Percentiles rank a stretch among this genome's conserved stretches.
Conservation (phyloP, 37 sponge, comb jelly and placozoan species). For the Oscarella lobularis region DNA sequence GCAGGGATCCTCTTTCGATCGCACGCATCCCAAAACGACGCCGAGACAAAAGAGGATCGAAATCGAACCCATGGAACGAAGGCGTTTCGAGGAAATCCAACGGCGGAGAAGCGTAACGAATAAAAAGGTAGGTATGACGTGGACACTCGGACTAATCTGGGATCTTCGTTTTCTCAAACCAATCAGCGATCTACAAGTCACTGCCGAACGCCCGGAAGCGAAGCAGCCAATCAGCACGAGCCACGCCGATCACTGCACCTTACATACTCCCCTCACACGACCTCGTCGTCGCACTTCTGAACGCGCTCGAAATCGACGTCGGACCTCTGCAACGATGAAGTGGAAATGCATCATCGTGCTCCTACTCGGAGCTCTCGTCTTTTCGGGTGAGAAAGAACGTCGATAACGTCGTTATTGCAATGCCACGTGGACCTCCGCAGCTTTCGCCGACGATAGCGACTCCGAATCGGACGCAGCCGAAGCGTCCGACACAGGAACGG, state of each 20-base stretch:
- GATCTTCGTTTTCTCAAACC: conserved; percentile 14
- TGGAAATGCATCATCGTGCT: not conserved
- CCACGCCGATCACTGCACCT: conserved; percentile 17
- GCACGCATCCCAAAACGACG: too few relatives aligned
- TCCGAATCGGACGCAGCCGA: conserved; percentile 34
- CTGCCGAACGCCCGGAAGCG: conserved; percentile 3
- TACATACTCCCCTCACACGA: not conserved
- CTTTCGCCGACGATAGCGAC: too few relatives aligned
- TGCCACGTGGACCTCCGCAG: too few relatives aligned
- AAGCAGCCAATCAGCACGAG: conserved; percentile 52
- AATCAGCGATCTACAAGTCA: conserved; percentile 39
- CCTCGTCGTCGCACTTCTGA: not conserved
- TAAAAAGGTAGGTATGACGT: conserved; percentile 1
- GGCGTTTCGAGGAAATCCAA: not conserved
- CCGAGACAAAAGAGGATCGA: not conserved
- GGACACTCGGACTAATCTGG: too few relatives aligned
- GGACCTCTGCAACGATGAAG: not conserved
- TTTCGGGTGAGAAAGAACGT: not conserved
- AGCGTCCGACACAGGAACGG: conserved; percentile 40
- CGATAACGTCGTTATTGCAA: too few relatives aligned
- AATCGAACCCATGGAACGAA: not conserved
- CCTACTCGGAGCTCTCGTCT: not conserved
- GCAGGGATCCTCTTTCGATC: conserved; percentile 26
- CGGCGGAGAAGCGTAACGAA: too few relatives aligned
- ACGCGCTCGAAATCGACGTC: not conserved